Evolutionary conservation across 2,888 invertebrate species (phyloP).

Genomic region (Cremastinae sp.): DNA sequence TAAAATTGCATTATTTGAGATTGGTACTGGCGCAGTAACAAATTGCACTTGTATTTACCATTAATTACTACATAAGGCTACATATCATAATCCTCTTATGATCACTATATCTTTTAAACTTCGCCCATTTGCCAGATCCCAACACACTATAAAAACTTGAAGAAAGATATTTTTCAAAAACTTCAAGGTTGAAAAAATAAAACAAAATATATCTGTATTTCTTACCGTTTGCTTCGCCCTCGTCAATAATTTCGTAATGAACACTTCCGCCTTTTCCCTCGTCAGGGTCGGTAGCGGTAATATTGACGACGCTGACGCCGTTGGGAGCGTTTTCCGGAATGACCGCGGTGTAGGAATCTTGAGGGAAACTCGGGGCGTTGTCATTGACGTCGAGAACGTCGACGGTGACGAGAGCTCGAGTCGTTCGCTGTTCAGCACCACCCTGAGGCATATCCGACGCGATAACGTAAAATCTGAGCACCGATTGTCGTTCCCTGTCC

Average conservation of each 20-base stretch:
- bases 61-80: too few relatives aligned
- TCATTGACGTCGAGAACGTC: conserved; percentile 91
- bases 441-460: conserved; percentile 89
- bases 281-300: conserved; percentile 89
- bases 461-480: conserved; percentile 86
- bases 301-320: conserved; percentile 85
- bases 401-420: conserved; percentile 85
- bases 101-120: too few relatives aligned
- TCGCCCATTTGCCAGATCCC: too few relatives aligned
- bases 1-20: too few relatives aligned
- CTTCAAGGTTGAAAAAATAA: too few relatives aligned
- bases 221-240: conserved; percentile 87
- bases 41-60: too few relatives aligned
- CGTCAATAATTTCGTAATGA: conserved; percentile 87
- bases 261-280: conserved; percentile 87
- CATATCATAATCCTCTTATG: too few relatives aligned
- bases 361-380: conserved; percentile 87
- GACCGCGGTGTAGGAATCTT: conserved; percentile 86
- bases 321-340: conserved; percentile 88
- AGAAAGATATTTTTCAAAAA: too few relatives aligned
- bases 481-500: conserved; percentile 88
- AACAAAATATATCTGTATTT: neutral
- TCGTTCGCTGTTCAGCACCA: conserved; percentile 85
- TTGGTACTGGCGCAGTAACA: too few relatives aligned
- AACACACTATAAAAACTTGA: too few relatives aligned